Base-by-base conservation (phyloP, 92 coral and sea anemone genomes). In the Porites divaricata region DNA sequence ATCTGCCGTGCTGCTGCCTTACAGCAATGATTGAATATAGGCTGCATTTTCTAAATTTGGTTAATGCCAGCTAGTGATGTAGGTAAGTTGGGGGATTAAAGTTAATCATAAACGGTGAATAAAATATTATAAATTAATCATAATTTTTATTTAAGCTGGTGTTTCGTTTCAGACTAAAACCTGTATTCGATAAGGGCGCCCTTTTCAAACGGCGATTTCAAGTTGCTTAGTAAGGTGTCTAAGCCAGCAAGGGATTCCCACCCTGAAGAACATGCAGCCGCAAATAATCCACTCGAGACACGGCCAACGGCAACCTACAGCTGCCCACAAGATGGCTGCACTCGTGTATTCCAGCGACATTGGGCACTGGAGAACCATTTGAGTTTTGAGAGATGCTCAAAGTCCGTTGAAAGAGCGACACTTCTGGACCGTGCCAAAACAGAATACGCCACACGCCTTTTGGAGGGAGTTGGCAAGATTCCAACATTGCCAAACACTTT, bases 251-350 rank as follows among this genome's bases (percentile, higher is more conserved):
- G 35, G 49, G 72, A 45, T 9, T 35, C 56, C 8, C 56, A 63
- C 26, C 65, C 15, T 35, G 22, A 57, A 53, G 81, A 20, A 70
- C 49, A 67, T 24, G 72, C 74, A 54, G 25, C 66, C 19, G 23
- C 73, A 12, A 54, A n/a, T 28, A 28, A 28, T 28, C 41, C 41
- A 28, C 41, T 28, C 41, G 41, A 28, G 41, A 28, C 41, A 28
- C 41, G 41, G 5, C 6, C 6, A 28, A 28, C 41, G 75, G 66
- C 88, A 24, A 54, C 69, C 24, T 84, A 53, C 59, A 65, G 88
- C 51, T 84, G 88, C 76, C 70, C 83, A 51, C 75, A 76, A 52
- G 88, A 75, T 15, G 88, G 81, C 65, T 84, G 88, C 68, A 84
- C 67, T 16, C 51, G 81, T 74, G 72, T 74, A 16, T 75, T 75